A percentile compares a stretch with the other conserved stretches of the same genome.
These are phyloP conservation scores for Trachymyrmex cornetzi DNA, from an alignment of 1,140 invertebrate genomes.

Conservation along the genomic window DNA sequence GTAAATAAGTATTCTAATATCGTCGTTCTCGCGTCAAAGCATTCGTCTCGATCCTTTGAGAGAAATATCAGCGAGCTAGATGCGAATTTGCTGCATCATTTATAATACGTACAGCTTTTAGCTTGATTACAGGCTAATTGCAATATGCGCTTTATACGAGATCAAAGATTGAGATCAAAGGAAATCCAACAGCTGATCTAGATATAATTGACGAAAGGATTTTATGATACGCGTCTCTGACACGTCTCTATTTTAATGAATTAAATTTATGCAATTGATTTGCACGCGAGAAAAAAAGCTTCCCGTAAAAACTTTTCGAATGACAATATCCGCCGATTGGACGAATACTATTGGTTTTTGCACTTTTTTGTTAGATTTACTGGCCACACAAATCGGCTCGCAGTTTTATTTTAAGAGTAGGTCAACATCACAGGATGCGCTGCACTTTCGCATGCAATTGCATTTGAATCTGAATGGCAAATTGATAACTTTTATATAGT, in stretches of 20 bases:
- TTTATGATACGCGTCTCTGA: neutral
- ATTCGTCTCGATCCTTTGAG: neutral
- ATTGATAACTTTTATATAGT: constrained; percentile 40
- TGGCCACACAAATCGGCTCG: neutral
- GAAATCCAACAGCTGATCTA: neutral
- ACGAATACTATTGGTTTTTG: neutral
- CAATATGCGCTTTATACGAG: neutral
- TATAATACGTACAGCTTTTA: constrained; percentile 24
- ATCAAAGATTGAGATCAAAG: neutral
- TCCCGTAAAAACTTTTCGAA: neutral
- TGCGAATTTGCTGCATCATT: constrained; percentile 7
- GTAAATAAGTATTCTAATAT: constrained; percentile 4
- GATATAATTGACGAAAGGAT: neutral
- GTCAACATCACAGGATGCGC: neutral
- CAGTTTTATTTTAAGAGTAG: constrained; percentile 52
- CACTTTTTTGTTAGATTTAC: constrained; percentile 33
- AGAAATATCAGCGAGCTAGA: neutral
- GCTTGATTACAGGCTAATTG: constrained; percentile 35
- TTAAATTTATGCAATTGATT: constrained; percentile 44
- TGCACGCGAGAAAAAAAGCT: neutral
- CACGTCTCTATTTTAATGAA: constrained; percentile 24
- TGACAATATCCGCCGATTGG: constrained; percentile 4
- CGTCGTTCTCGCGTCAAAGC: neutral
- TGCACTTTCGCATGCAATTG: constrained; percentile 25
- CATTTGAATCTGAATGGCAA: constrained; percentile 38